A percentile compares a stretch with the other conserved stretches of the same genome.
Evolutionary conservation across 2,797 vertebrate species (phyloP).

Genomic region (Sebastes nivosus): DNA sequence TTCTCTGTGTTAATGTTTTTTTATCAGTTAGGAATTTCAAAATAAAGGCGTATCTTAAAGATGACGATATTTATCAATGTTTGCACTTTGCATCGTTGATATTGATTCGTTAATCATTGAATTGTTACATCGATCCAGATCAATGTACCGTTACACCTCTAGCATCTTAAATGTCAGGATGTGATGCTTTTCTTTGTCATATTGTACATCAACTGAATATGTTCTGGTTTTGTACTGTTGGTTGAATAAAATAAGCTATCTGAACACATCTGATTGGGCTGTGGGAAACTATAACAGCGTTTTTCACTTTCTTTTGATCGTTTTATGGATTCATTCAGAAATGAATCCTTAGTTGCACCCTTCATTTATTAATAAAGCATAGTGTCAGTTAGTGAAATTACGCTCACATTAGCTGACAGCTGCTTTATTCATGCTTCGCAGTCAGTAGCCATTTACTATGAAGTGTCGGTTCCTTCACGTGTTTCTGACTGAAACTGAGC

Average conservation of each 20-base stretch:
- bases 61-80: no score
- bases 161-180: not conserved
- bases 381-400: not conserved
- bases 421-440: not conserved
- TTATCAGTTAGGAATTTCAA: no score
- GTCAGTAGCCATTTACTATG: not conserved
- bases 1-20: no score
- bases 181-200: not conserved
- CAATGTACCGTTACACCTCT: no score
- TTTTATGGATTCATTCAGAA: not conserved
- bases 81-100: no score
- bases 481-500: not conserved
- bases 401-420: not conserved
- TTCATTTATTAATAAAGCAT: not conserved
- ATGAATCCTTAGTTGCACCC: not conserved
- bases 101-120: no score
- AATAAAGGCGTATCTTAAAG: no score
- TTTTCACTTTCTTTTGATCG: no score
- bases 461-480: not conserved
- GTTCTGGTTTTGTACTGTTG: rapidly evolving
- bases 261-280: not conserved
- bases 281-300: no score
- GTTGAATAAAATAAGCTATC: not conserved
- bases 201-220: not conserved
- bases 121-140: no score